Percentiles rank a stretch among this genome's conserved stretches.
phyloP scores from a whole-genome alignment of 1,140 invertebrate species.

The Euglossa dilemma region DNA sequence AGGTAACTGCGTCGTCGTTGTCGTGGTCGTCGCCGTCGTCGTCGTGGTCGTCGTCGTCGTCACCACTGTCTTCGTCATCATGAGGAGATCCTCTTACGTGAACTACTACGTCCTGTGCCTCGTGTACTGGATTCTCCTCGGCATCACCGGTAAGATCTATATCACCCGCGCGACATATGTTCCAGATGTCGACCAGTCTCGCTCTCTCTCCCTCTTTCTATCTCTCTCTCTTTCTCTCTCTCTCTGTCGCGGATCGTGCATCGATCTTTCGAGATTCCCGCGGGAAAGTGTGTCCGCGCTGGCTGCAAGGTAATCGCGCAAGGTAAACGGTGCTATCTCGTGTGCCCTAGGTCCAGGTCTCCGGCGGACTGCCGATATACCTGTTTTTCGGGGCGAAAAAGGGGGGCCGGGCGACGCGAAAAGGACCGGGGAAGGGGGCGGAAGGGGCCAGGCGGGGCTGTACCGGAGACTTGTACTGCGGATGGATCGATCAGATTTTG shows the following conservation, averaged over 20 bases:
- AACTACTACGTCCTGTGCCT: slow-evolving; percentile 82
- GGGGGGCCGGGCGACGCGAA: slow-evolving; percentile 16
- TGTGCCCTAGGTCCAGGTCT: slow-evolving; percentile 40
- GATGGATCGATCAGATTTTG: slow-evolving; percentile 70
- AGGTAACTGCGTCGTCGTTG: slow-evolving; percentile 56
- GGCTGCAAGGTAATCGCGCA: neutral
- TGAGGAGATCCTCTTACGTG: slow-evolving; percentile 81
- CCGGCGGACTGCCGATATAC: neutral
- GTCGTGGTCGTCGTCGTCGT: slow-evolving; percentile 47
- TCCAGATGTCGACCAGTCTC: neutral
- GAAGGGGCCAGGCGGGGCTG: slow-evolving; percentile 53
- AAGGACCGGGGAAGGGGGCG: neutral
- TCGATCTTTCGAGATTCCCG: slow-evolving; percentile 9
- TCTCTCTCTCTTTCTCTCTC: neutral
- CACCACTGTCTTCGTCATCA: slow-evolving; percentile 74
- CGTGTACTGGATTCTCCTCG: slow-evolving; percentile 81
- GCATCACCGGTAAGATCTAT: slow-evolving; percentile 79
- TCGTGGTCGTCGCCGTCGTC: slow-evolving; percentile 52
- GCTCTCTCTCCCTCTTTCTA: neutral
- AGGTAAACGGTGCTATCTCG: neutral
- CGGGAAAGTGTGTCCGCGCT: slow-evolving; percentile 27
- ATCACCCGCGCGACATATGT: slow-evolving; percentile 33
- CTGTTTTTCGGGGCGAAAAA: neutral
- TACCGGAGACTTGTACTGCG: slow-evolving; percentile 51
- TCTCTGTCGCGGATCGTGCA: neutral